Evolutionary conservation across 2,888 invertebrate species (phyloP).

Genomic region (Andricus curvator): DNA sequence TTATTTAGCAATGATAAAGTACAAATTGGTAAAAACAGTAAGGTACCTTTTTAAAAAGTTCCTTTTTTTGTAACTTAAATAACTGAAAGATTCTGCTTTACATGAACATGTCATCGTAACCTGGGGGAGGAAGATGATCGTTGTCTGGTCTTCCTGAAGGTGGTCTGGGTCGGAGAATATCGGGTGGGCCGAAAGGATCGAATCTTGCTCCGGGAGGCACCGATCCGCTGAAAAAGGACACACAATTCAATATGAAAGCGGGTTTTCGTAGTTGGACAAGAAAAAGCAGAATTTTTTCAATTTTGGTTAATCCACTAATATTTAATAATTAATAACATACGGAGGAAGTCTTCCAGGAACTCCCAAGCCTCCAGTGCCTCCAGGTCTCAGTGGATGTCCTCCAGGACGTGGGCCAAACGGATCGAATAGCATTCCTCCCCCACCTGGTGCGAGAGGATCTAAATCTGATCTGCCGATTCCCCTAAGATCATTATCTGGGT

Average conservation of each 20-base stretch:
- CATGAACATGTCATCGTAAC: slow-evolving; percentile 88
- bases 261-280: background rate
- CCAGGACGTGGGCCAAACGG: slow-evolving; percentile 76
- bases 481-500: slow-evolving; percentile 59
- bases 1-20: slow-evolving; percentile 2
- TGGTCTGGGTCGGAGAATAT: slow-evolving; percentile 67
- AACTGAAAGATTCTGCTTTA: slow-evolving; percentile 73
- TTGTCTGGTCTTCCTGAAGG: slow-evolving; percentile 81
- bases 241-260: background rate
- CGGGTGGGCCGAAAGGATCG: slow-evolving; percentile 90
- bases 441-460: slow-evolving; percentile 84
- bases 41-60: background rate
- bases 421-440: slow-evolving; percentile 89
- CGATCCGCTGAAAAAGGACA: slow-evolving; percentile 79
- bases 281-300: background rate
- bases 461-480: slow-evolving; percentile 87
- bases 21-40: slow-evolving; percentile 33
- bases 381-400: slow-evolving; percentile 56
- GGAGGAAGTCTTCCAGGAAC: slow-evolving; percentile 82
- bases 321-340: slow-evolving; percentile 70
- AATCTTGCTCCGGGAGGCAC: slow-evolving; percentile 90
- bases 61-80: background rate
- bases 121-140: slow-evolving; percentile 89
- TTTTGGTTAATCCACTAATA: background rate
- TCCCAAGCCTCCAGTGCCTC: slow-evolving; percentile 78